Evolutionary conservation across 2,888 invertebrate species (phyloP).

Genomic region (Dermolepida albohirtum): DNA sequence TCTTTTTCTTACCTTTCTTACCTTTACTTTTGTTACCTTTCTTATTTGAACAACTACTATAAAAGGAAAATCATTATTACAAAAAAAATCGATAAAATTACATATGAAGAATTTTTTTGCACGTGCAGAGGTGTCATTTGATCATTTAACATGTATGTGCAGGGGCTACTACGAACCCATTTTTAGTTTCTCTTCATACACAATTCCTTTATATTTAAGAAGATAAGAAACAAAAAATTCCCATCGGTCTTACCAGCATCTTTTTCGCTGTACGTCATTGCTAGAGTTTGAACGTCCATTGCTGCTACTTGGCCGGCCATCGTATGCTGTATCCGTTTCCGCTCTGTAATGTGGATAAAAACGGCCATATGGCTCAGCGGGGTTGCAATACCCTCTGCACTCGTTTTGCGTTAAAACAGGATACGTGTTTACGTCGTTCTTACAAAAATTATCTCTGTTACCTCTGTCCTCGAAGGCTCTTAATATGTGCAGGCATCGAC

Average conservation of each 20-base stretch:
- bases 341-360: conserved; percentile 14
- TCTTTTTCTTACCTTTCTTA: conserved; percentile 26
- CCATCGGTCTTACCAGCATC: too few species aligned
- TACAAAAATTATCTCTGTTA: neutral
- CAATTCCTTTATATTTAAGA: too few species aligned
- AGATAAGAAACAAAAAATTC: neutral
- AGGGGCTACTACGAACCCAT: too few species aligned
- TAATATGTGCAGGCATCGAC: conserved; percentile 7
- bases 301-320: neutral
- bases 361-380: conserved; percentile 22
- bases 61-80: conserved; percentile 3
- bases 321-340: neutral
- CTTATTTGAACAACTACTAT: conserved; percentile 6
- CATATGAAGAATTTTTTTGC: too few species aligned
- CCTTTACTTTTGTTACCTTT: conserved; percentile 27
- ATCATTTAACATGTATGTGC: too few species aligned
- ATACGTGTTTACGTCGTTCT: neutral
- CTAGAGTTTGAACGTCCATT: neutral
- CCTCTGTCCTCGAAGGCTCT: conserved; percentile 7
- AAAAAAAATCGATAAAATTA: neutral
- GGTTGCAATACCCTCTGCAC: conserved; percentile 10
- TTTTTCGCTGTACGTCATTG: too few species aligned
- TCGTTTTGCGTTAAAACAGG: conserved; percentile 16
- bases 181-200: too few species aligned
- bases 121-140: too few species aligned